Base-by-base conservation (phyloP, 2,797 vertebrate species). In the Falco naumanni region DNA sequence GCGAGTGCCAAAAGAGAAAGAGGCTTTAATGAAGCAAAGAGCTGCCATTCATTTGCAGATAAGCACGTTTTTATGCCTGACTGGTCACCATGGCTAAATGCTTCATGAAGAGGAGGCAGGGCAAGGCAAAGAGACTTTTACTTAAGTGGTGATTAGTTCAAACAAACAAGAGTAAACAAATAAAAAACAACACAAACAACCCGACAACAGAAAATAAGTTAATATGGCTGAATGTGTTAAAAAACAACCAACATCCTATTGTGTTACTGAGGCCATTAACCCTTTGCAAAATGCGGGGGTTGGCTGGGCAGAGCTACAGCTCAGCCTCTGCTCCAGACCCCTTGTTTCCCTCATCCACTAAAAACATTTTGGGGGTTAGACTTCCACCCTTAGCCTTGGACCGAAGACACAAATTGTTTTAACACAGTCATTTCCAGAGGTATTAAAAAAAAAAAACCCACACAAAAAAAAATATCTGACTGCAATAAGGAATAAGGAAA, bases 21-120 rank as follows among this genome's bases (percentile, higher is more conserved):
- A 98, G 98, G 99, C 99, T 99, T 99, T 99, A 99, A 99, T 99
- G 99, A 99, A 99, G 99, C 99, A 99, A 99, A 99, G 99, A 99
- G 98, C 98, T 98, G 96, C 99, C 98, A 99, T 99, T 99, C 99
- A 99, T 98, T 99, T 99, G 99, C 99, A 99, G 99, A 99, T 99
- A 99, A 99, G 99, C 98, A 99, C 99, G 98, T 98, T 99, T 99
- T 99, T 99, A 99, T 99, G 99, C 99, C 98, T 98, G 98, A 98
- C 97, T 97, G 98, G 98, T 98, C 98, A 97, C 98, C 98, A 81
- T 84, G 97, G 97, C 98, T 98, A 98, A 98, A 98, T 95, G 97
- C 98, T 98, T 97, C 83, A 64, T 95, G 98, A 98, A 97, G 96
- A 91, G 97, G 96, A 98, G 98, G 97, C 96, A 95, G 95, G 93